Evolutionary conservation across 1,140 invertebrate genomes (phyloP).

Genomic region (Ridgeia piscesae): DNA sequence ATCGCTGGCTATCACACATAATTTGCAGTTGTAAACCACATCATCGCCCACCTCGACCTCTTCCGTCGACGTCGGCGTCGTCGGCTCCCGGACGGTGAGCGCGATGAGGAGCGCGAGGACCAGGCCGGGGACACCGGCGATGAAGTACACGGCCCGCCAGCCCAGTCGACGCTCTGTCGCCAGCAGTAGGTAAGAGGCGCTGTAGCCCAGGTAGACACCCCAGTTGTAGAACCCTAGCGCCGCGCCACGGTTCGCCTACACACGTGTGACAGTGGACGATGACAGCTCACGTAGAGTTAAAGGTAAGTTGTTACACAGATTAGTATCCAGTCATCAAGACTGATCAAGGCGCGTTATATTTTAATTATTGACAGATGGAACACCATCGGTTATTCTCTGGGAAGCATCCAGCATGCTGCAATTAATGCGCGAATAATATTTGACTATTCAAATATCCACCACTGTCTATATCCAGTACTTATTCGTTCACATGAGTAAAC

Average conservation of each 20-base stretch:
- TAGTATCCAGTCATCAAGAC: too few species aligned
- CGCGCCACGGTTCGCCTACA: slow-evolving; percentile 71
- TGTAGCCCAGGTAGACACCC: slow-evolving; percentile 94
- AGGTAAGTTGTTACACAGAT: too few species aligned
- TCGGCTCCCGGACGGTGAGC: slow-evolving; percentile 77
- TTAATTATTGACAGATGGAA: too few species aligned
- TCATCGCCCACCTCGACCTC: too few species aligned
- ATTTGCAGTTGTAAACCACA: neutral
- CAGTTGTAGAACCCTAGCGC: slow-evolving; percentile 94
- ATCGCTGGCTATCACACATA: too few species aligned
- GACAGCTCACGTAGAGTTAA: neutral
- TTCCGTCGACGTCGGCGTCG: slow-evolving; percentile 68
- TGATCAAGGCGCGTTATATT: too few species aligned
- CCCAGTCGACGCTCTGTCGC: slow-evolving; percentile 59
- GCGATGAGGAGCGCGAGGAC: slow-evolving; percentile 74
- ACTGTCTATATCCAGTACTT: too few species aligned
- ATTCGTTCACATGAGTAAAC: too few species aligned
- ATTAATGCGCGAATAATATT: too few species aligned
- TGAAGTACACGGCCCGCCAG: slow-evolving; percentile 85
- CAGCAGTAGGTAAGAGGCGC: slow-evolving; percentile 66
- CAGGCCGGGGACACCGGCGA: slow-evolving; percentile 78
- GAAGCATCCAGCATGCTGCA: too few species aligned
- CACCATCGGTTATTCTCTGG: too few species aligned
- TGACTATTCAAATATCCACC: too few species aligned
- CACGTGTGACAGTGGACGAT: neutral